Evolutionary conservation across 2,888 invertebrate genomes (phyloP), one percentile per base, ranked within the genome.

Genomic region (Cremastinae sp.): DNA sequence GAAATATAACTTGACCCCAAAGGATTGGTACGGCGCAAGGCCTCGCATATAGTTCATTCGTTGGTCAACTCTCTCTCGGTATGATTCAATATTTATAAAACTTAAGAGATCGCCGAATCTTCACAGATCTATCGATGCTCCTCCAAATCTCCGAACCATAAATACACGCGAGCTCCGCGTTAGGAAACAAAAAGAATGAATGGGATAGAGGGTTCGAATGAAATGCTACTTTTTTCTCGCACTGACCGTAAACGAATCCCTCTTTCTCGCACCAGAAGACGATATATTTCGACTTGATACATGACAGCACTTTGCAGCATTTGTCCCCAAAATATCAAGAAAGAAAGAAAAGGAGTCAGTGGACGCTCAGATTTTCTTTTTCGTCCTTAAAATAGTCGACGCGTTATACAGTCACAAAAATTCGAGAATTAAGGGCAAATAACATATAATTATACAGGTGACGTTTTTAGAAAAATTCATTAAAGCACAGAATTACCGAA

Each of bases 211-310:
- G 56, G 9, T 58, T 2, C 28, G 28, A 28, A 5, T 2, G 58
- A 71, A 76, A 75, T 74, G 75, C 53, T 59, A 78, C 58, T 75
- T 75, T 35, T 53, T 28, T 65, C 8, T 41, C 59, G 16, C 28
- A 62, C 64, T 22, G 22, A 59, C 68, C 68, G 28, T 28, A 28
- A 28, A 5, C 28, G 28, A 2, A 49, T 66, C 65, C 53, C 45
- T 72, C 51, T 55, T 70, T 56, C 62, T 12, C 61, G 20, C 39
- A 55, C 58, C 41, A 37, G 41, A 68, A 58, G 41, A 49, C 47
- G 51, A 61, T 56, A 35, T 49, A 70, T 66, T 51, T 66, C 8
- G 69, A 49, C 47, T 71, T 83, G 82, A 82, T 83, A 75, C 82
- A 83, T 75, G 75, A 70, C 77, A 76, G 75, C 80, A 79, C 72